Percentiles rank a stretch among this genome's conserved stretches.
These are phyloP conservation scores for Misgurnus mizolepis DNA, from an alignment of 2,113 vertebrate genomes.

Conservation along the genomic window DNA sequence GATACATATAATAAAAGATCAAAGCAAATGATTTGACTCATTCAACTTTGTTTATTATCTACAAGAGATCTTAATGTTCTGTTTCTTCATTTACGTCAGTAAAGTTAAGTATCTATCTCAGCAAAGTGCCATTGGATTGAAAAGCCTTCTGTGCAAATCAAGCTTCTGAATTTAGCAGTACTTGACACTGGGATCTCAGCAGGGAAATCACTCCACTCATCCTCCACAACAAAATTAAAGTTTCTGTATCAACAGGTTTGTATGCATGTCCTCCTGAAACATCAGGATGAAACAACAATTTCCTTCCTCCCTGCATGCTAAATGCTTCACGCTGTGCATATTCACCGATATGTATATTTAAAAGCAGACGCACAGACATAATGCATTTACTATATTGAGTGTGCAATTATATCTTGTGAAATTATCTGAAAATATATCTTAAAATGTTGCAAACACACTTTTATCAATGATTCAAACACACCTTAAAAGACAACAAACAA, in stretches of 20 bases:
- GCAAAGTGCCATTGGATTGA: constrained; percentile 25
- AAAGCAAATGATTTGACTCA: too few relatives aligned
- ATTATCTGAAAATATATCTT: not conserved
- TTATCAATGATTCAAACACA: not conserved
- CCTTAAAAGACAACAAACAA: not conserved
- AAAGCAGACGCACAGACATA: not conserved
- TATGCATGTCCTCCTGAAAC: constrained; percentile 9
- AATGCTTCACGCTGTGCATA: not conserved
- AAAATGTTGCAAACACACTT: not conserved
- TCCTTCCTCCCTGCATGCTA: not conserved
- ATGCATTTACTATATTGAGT: not conserved
- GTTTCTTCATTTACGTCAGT: not conserved
- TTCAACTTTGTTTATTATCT: constrained; percentile 9
- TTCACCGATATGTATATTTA: not conserved
- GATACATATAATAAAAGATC: too few relatives aligned
- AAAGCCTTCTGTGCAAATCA: constrained; percentile 26
- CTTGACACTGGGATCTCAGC: constrained; percentile 24
- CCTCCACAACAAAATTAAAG: not conserved
- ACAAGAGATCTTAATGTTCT: not conserved
- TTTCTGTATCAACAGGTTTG: constrained; percentile 20
- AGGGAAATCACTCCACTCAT: constrained; percentile 31
- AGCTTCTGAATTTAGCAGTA: constrained; percentile 13
- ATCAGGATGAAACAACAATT: constrained; percentile 3
- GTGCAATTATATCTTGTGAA: not conserved
- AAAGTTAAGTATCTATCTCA: constrained; percentile 16